Conservation (phyloP, 2,797 vertebrate species). For the Ispidina lecontei region DNA sequence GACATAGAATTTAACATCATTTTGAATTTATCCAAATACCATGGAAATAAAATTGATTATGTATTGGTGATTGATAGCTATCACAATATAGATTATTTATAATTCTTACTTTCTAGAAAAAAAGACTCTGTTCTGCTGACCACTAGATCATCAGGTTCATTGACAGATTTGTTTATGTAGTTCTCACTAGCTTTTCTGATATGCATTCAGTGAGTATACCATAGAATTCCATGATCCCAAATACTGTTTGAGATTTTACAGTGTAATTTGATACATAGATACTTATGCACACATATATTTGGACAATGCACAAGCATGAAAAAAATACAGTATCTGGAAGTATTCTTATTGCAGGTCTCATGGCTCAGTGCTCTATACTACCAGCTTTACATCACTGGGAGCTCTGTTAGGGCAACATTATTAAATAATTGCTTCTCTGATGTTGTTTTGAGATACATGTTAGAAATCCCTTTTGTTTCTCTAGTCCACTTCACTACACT, state of each 20-base stretch:
- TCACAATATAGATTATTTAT: background rate
- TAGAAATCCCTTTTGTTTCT: background rate
- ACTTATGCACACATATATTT: background rate
- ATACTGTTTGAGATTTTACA: background rate
- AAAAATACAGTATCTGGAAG: background rate
- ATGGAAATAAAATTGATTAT: background rate
- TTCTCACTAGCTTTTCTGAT: background rate
- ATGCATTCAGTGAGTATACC: rapidly evolving
- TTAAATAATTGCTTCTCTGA: background rate
- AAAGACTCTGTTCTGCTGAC: background rate
- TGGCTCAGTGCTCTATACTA: background rate
- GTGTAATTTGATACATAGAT: background rate
- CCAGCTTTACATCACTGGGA: background rate
- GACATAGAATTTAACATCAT: background rate
- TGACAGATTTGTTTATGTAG: background rate
- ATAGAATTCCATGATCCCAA: background rate
- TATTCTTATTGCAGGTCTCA: background rate
- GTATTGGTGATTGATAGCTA: background rate
- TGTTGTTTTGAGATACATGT: background rate
- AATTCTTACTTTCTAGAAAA: background rate
- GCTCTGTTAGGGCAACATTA: background rate
- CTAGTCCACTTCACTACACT: background rate
- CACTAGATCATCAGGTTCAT: background rate
- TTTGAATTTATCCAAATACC: background rate
- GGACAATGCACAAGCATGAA: background rate